Conservation (phyloP, 1,140 invertebrate species). For the Odontomachus brunneus region DNA sequence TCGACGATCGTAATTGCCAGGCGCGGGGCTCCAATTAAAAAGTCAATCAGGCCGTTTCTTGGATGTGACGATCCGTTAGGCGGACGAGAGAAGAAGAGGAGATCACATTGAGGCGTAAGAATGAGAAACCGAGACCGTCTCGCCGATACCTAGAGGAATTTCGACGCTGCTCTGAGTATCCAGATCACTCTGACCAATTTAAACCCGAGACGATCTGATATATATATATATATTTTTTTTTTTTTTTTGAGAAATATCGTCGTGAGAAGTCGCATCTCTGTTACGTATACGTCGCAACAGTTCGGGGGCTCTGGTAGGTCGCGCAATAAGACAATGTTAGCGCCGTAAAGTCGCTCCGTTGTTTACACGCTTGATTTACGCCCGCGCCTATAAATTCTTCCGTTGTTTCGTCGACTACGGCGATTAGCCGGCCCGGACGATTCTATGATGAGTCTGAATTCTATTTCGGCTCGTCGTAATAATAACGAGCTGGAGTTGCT, state of each 20-base stretch:
- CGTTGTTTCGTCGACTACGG: constrained; percentile 51
- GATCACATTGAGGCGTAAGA: constrained; percentile 3
- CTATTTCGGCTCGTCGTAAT: constrained; percentile 60
- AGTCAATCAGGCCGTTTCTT: constrained; percentile 78
- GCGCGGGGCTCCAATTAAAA: constrained; percentile 80
- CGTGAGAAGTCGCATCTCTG: background rate
- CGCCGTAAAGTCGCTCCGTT: constrained; percentile 8
- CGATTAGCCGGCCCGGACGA: constrained; percentile 38
- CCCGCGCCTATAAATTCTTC: constrained; percentile 56
- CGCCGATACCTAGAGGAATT: background rate
- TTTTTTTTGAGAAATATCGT: background rate
- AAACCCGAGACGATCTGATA: no score
- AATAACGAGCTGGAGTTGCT: constrained; percentile 69
- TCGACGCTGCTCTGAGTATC: no score
- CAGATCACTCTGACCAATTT: no score
- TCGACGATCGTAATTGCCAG: constrained; percentile 73
- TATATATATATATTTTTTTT: no score
- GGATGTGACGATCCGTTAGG: constrained; percentile 37
- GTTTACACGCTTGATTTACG: constrained; percentile 56
- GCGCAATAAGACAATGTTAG: constrained; percentile 10
- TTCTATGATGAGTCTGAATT: constrained; percentile 49
- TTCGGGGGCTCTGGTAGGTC: background rate
- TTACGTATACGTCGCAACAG: background rate
- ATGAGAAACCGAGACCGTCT: background rate
- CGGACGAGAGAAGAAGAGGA: constrained; percentile 28